Base-by-base conservation (phyloP, 2,113 vertebrate genomes). In the Bolborhynchus lineola region DNA sequence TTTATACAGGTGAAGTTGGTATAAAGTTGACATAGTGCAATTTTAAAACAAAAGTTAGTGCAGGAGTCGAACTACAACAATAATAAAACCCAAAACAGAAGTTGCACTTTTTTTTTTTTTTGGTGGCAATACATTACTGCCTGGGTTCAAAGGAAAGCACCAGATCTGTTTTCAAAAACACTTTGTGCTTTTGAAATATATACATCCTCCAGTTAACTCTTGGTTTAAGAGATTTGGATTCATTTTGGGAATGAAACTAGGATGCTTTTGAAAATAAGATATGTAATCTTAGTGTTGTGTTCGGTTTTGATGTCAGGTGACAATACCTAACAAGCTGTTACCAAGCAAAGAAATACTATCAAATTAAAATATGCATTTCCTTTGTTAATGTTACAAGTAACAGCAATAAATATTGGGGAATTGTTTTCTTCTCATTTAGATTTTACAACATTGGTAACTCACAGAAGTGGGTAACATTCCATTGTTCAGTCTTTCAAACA, bases 1-100 rank as follows among this genome's bases (percentile, higher is more conserved):
- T 88, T 89, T 79, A 57, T 65, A 82, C 63, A 92, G 59, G 46
- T 90, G 90, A 97, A 95, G 39, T 92, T 82, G 76, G 96, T 95
- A 94, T 60, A 86, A 93, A 92, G 42, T 92, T 89, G 63, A 92
- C 95, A 95, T 96, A 97, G 97, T 97, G 97, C 97, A 97, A 97
- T 95, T 97, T 95, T 55, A 49, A 95, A 95, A 93, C 21, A 88
- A 93, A 95, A 92, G 42, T 92, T 97, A 97, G 97, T 97, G 96
- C 94, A 97, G 93, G 64, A 93, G 19, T 94, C 88, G 63, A 96
- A 74, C 62, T 84, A 91, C 69, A 83, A 76, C 60, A 85, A 70
- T 7, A 89, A 89, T 10, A 89, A 91, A 81, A 75, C 67, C 11
- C 74, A 74, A 95, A 94, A 52, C 41, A 44, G 24, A 82, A 78